Base-by-base conservation (phyloP, 2,113 vertebrate genomes). In the Corvus cornix region DNA sequence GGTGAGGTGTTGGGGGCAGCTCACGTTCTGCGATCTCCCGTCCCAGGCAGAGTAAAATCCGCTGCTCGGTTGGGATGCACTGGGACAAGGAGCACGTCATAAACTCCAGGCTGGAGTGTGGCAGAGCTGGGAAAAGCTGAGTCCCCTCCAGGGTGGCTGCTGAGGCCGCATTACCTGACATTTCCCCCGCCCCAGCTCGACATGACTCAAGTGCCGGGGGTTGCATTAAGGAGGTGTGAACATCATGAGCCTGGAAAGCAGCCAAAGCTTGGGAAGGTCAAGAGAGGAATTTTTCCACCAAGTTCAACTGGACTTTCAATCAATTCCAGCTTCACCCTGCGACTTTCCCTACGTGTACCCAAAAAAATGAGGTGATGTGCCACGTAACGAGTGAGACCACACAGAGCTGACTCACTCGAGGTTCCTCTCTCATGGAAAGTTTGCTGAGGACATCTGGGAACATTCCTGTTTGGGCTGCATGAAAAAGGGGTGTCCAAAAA, bases 171-270 rank as follows among this genome's bases (percentile, higher is more conserved):
- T 84, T 90, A 97, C 93, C 96, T 95, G 95, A 91, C 85, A 56
- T 94, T 94, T 95, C 56, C 88, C 78, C 83, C 1, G 0, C 6
- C 83, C 88, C 86, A 78, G 86, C 73, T 76, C 78, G 41, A 52
- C 68, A 35, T 92, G 87, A 92, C 76, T 94, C 66, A 90, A 96
- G 93, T 43, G 79, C 88, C 15, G 1, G 69, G 87, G 86, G 94
- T n/a, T 97, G 83, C 90, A 89, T 89, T 96, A 94, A 93, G 83
- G 83, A 96, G 96, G 93, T 96, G 93, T 87, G 95, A 96, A 95
- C 76, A 86, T 96, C 95, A 95, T 84, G 91, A 94, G 92, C 51
- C 92, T 97, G 88, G 92, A 95, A n/a, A 62, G 44, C 79, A 53
- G 92, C 93, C 96, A 97, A 22, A 93, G 68, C 85, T 80, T 14